phyloP scores from a whole-genome alignment of 2,113 vertebrate genomes.

The Prochilodus magdalenae region DNA sequence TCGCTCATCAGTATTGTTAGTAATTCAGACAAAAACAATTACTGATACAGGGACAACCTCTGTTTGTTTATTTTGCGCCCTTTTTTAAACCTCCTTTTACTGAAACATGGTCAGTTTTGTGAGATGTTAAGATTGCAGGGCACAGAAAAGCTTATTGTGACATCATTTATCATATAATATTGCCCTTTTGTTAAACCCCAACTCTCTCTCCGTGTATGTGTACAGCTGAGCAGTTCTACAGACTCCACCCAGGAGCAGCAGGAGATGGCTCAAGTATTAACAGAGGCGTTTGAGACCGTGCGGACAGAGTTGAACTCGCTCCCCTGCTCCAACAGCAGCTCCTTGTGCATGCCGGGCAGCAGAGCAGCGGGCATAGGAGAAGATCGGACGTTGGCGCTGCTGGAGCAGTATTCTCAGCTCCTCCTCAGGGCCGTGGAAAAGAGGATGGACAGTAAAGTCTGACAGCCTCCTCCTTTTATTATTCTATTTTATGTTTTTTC shows the following conservation, averaged over 20 bases:
- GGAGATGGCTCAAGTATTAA: constrained; percentile 84
- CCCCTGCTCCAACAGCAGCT: constrained; percentile 40
- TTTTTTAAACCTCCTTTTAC: too few relatives aligned
- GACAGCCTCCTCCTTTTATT: constrained; percentile 3
- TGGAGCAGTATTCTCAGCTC: constrained; percentile 94
- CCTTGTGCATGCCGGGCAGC: constrained; percentile 49
- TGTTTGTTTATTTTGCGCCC: too few relatives aligned
- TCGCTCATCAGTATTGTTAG: too few relatives aligned
- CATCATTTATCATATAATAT: not conserved
- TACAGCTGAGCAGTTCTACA: constrained; percentile 66
- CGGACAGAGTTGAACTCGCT: constrained; percentile 86
- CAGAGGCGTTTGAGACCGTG: constrained; percentile 85
- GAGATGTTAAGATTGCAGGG: too few relatives aligned
- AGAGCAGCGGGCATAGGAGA: constrained; percentile 62
- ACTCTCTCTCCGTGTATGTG: not conserved
- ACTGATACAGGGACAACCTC: too few relatives aligned
- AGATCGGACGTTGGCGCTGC: constrained; percentile 85
- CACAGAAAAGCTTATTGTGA: too few relatives aligned
- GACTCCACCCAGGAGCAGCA: constrained; percentile 61
- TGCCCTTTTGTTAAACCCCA: not conserved
- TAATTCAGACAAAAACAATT: too few relatives aligned
- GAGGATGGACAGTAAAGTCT: constrained; percentile 86
- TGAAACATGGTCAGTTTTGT: too few relatives aligned
- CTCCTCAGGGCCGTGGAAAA: constrained; percentile 91
- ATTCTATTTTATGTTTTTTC: not conserved